Evolutionary conservation across 2,888 invertebrate genomes (phyloP).

Genomic region (Seira musarum): DNA sequence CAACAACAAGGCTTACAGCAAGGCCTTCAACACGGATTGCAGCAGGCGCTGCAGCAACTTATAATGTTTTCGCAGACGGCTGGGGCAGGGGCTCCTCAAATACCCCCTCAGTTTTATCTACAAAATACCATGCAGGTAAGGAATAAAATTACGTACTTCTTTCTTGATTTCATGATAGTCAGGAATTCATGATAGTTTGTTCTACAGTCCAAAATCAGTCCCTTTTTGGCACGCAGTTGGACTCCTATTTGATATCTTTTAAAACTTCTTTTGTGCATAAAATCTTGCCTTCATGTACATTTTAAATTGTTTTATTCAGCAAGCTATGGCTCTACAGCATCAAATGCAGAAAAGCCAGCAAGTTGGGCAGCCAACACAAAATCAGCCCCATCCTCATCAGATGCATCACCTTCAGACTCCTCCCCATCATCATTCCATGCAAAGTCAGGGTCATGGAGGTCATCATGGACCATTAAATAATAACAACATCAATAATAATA

Average conservation of each 20-base stretch:
- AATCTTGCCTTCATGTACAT: neutral
- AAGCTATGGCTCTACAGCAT: conserved; percentile 87
- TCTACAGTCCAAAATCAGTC: too few species aligned
- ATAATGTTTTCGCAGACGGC: conserved; percentile 77
- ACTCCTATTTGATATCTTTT: too few species aligned
- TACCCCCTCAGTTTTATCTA: conserved; percentile 80
- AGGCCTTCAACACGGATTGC: conserved; percentile 76
- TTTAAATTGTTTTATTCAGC: conserved; percentile 73
- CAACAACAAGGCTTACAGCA: conserved; percentile 71
- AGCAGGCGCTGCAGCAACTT: conserved; percentile 79
- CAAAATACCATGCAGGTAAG: conserved; percentile 81
- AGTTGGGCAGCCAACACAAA: conserved; percentile 71
- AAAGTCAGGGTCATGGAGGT: conserved; percentile 58
- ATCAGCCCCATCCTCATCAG: conserved; percentile 68
- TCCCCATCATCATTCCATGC: conserved; percentile 70
- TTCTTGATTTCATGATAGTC: neutral
- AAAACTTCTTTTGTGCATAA: neutral
- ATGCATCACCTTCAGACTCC: conserved; percentile 72
- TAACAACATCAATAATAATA: conserved; percentile 66
- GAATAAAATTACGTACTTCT: conserved; percentile 23
- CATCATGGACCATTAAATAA: conserved; percentile 63
- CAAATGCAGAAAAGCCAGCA: conserved; percentile 78
- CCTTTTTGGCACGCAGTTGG: too few species aligned
- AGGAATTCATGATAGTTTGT: too few species aligned
- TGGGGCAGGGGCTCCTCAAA: conserved; percentile 74